Percentiles rank a stretch among this genome's conserved stretches.
These are phyloP conservation scores for Hapalemur alaotrensis DNA, from an alignment of 2,797 vertebrate species.

Conservation along the genomic window DNA sequence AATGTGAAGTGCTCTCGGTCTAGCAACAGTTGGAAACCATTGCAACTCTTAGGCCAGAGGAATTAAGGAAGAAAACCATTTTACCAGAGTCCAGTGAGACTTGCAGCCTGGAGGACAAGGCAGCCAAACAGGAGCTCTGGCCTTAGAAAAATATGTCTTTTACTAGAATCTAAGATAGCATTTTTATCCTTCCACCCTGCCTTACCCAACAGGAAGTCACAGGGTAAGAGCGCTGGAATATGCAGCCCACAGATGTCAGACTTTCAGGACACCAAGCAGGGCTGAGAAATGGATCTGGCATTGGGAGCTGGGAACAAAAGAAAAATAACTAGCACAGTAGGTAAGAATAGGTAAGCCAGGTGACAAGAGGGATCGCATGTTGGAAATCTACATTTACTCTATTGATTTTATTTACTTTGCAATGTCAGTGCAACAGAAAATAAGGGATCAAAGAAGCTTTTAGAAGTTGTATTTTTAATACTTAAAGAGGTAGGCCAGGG, in stretches of 20 bases:
- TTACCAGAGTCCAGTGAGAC: not conserved
- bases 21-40: not conserved
- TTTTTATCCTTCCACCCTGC: not conserved
- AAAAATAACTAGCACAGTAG: not conserved
- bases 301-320: not conserved
- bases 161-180: not conserved
- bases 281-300: not conserved
- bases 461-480: not conserved
- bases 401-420: not conserved
- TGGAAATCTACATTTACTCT: not conserved
- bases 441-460: not conserved
- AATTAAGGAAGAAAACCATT: not conserved
- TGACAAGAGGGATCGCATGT: not conserved
- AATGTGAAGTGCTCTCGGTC: not conserved
- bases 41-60: not conserved
- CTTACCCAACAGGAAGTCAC: not conserved
- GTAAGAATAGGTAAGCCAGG: not conserved
- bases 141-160: not conserved
- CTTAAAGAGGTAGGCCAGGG: not conserved
- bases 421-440: not conserved
- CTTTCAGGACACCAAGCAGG: not conserved
- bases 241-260: not conserved
- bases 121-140: not conserved
- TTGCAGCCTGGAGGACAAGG: not conserved
- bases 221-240: fast-evolving